These are phyloP conservation scores for Meiosimyza platycephala DNA, from an alignment of 2,888 invertebrate species.

Conservation along the genomic window DNA sequence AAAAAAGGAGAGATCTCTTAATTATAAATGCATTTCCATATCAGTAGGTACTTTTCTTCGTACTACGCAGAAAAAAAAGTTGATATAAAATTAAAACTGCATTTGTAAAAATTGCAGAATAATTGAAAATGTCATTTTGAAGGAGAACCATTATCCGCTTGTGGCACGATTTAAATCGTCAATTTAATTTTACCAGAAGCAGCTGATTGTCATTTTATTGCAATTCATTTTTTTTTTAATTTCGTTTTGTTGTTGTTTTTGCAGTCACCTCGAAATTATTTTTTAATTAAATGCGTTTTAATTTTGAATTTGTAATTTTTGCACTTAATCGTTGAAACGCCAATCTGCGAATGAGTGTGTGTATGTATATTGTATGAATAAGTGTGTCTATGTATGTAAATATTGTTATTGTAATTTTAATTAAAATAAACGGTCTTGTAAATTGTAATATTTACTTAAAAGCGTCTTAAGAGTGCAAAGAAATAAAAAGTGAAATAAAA, in stretches of 20 bases:
- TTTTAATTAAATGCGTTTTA: constrained; percentile 26
- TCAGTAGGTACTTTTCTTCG: too few species aligned
- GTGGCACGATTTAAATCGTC: too few species aligned
- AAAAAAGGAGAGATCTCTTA: too few species aligned
- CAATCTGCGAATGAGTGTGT: not conserved
- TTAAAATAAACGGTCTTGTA: constrained; percentile 37
- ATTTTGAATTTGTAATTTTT: constrained; percentile 18
- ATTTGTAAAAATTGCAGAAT: too few species aligned
- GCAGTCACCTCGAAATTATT: constrained; percentile 23
- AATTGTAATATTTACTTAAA: constrained; percentile 33
- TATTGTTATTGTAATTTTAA: constrained; percentile 40
- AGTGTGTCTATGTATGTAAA: constrained; percentile 1
- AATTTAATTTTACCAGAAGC: too few species aligned
- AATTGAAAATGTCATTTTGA: too few species aligned
- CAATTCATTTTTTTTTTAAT: not conserved
- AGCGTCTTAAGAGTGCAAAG: constrained; percentile 15
- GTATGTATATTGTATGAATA: not conserved
- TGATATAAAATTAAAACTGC: too few species aligned
- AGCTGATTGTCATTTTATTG: not conserved
- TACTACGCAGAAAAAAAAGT: too few species aligned
- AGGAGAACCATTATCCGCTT: too few species aligned
- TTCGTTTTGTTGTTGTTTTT: constrained; percentile 3
- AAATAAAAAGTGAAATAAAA: constrained; percentile 4
- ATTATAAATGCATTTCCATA: too few species aligned
- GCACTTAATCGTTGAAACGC: not conserved